Base-by-base conservation (phyloP, 2,888 invertebrate genomes). In the Esperia sulphurella region DNA sequence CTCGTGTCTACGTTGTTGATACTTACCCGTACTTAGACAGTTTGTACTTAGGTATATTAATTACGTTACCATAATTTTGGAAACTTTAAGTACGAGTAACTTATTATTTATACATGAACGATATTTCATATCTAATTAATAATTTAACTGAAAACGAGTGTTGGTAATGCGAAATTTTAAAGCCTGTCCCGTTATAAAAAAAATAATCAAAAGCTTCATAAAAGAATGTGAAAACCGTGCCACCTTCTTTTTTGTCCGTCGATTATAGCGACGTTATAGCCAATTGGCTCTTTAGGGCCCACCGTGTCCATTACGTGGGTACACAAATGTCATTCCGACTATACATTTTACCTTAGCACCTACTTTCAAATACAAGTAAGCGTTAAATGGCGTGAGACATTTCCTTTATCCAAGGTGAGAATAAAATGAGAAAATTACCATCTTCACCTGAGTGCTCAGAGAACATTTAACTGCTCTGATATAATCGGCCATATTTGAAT, bases 401-500 rank as follows among this genome's bases (percentile, higher is more conserved):
- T 68, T 61, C 55, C 55, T 64, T 57, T 51, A 53, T 54, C 52
- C 55, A 64, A 65, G 62, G 63, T 66, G 65, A 60, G 52, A 78
- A 71, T 68, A 69, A 70, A 76, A 71, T 65, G 58, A 59, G 60
- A 66, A 76, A 79, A 79, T 79, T 79, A 75, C 72, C 72, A 74
- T 75, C 69, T 70, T 59, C 71, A 72, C 68, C 68, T 72, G 71
- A 76, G 68, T 68, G 71, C 75, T 70, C 72, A 63, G 65, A 48
- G 67, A 76, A 75, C 77, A 79, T 80, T 84, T 75, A 79, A 73
- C 73, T 77, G 71, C 72, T 68, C 63, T 62, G 76, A 78, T 80
- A 83, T 83, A 85, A 85, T 84, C 83, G 80, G 63, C 70, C 78
- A 80, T 84, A 87, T 87, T 87, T 83, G 79, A 86, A 86, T 87